Evolutionary conservation across 2,888 invertebrate genomes (phyloP).

Genomic region (Plusia festucae): DNA sequence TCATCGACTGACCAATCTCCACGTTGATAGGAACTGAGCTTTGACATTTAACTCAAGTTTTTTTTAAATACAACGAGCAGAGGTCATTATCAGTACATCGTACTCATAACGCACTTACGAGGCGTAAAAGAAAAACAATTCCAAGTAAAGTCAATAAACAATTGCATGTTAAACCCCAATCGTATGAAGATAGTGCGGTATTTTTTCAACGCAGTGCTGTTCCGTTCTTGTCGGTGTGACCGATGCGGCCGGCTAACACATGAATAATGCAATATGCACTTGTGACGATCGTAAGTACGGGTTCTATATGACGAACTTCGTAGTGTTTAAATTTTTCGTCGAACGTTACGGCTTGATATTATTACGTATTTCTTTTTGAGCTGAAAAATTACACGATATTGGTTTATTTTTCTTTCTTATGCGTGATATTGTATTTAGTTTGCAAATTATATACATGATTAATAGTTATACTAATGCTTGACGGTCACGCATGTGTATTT

Average conservation of each 20-base stretch:
- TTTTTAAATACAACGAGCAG: too few species aligned
- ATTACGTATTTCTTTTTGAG: neutral
- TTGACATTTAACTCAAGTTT: neutral
- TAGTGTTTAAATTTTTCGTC: neutral
- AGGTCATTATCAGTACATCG: conserved; percentile 6
- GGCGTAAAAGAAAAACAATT: conserved; percentile 45
- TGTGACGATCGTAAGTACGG: conserved; percentile 57
- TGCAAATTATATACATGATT: too few species aligned
- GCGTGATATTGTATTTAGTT: too few species aligned
- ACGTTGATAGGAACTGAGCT: neutral
- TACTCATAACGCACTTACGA: conserved; percentile 31
- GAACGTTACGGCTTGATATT: neutral
- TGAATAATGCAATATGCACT: conserved; percentile 74
- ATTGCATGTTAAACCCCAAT: conserved; percentile 52
- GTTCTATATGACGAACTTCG: conserved; percentile 43
- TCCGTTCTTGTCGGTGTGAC: conserved; percentile 69
- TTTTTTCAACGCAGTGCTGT: conserved; percentile 61
- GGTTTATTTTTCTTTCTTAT: too few species aligned
- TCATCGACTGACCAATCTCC: too few species aligned
- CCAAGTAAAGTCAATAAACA: conserved; percentile 55
- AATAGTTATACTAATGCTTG: too few species aligned
- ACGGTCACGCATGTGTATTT: too few species aligned
- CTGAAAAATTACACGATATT: neutral
- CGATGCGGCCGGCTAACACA: conserved; percentile 67
- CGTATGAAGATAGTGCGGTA: conserved; percentile 48